These are phyloP conservation scores for Tiliacea aurago DNA, from an alignment of 2,888 invertebrate species.

Conservation along the genomic window DNA sequence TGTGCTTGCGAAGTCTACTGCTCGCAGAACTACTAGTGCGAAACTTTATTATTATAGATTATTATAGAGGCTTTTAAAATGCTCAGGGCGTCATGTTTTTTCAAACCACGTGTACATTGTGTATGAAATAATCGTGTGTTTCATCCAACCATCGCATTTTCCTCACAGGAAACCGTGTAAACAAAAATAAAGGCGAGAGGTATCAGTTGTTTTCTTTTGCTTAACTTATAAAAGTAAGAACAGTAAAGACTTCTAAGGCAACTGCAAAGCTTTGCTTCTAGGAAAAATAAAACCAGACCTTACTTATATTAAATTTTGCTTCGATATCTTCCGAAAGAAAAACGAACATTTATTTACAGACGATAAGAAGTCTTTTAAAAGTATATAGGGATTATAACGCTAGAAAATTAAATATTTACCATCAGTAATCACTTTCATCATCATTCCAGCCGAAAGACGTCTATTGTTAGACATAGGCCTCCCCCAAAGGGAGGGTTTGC, in stretches of 20 bases:
- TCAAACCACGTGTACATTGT: background rate
- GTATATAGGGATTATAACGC: background rate
- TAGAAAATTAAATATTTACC: background rate
- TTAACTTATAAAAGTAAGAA: constrained; percentile 55
- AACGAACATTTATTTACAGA: constrained; percentile 3
- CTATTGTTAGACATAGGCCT: too few relatives aligned
- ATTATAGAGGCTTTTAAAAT: background rate
- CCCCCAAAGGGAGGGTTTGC: too few relatives aligned
- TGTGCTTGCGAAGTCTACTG: too few relatives aligned
- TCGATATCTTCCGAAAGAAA: constrained; percentile 1
- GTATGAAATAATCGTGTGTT: constrained; percentile 8
- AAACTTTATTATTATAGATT: background rate
- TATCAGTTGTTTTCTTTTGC: constrained; percentile 51
- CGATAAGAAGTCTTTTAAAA: background rate
- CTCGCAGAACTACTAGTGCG: too few relatives aligned
- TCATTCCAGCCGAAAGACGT: too few relatives aligned
- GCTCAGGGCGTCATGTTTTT: background rate
- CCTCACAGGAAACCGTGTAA: constrained; percentile 20
- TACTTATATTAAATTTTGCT: constrained; percentile 18
- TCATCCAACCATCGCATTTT: constrained; percentile 21
- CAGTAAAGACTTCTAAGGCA: constrained; percentile 40
- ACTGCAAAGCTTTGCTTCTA: constrained; percentile 55
- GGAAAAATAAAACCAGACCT: constrained; percentile 41
- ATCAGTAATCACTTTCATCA: background rate
- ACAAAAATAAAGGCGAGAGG: constrained; percentile 51